Evolutionary conservation across 2,797 vertebrate species (phyloP).

Genomic region (Enteromius afrohamiltoni): DNA sequence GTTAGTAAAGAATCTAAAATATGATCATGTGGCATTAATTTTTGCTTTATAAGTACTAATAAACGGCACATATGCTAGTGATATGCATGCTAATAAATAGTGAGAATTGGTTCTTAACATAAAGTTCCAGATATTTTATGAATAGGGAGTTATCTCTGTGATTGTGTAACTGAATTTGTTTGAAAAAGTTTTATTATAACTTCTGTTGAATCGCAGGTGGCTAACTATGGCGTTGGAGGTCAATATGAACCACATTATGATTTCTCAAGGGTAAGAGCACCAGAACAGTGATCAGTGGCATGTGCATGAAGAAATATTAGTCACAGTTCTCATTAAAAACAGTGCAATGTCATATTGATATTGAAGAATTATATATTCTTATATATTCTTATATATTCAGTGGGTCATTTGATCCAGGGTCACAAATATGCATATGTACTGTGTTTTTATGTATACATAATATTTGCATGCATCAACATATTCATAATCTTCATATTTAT

Average conservation of each 20-base stretch:
- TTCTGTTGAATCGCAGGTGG: constrained; percentile 79
- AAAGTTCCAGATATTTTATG: not conserved
- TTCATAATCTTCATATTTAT: too few relatives aligned
- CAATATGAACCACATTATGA: constrained; percentile 98
- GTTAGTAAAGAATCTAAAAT: not conserved
- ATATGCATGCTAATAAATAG: not conserved
- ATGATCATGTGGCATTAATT: not conserved
- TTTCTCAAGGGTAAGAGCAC: constrained; percentile 93
- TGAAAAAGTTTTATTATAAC: not conserved
- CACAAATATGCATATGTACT: too few relatives aligned
- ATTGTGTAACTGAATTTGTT: not conserved
- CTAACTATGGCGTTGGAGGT: constrained; percentile 98
- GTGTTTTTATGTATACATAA: too few relatives aligned
- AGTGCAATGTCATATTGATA: not conserved
- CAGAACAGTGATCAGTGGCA: not conserved
- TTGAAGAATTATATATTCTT: not conserved
- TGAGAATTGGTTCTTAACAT: not conserved
- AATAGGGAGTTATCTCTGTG: not conserved
- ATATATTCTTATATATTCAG: too few relatives aligned
- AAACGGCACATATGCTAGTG: not conserved
- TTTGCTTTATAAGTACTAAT: not conserved
- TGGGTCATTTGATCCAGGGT: too few relatives aligned
- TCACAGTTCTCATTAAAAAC: not conserved
- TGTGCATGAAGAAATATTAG: constrained; percentile 4
- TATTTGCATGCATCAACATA: too few relatives aligned